Evolutionary conservation across 2,888 invertebrate genomes (phyloP).

Genomic region (Onchidella celtica): DNA sequence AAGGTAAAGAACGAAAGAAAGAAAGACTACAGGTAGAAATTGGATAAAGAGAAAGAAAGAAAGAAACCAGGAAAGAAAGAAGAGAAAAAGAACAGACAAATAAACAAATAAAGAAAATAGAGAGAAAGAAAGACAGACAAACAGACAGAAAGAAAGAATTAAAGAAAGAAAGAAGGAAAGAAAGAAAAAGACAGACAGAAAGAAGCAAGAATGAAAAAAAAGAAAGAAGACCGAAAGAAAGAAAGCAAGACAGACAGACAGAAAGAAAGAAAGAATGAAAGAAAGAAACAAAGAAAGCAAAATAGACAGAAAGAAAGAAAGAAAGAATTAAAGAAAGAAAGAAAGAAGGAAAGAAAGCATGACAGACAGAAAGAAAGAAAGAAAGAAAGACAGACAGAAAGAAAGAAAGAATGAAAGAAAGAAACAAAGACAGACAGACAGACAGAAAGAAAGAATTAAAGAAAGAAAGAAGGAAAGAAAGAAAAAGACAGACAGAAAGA

Average conservation of each 20-base stretch:
- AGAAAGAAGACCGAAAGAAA: background rate
- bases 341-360: no score
- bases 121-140: no score
- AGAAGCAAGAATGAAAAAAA: background rate
- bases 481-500: constrained; percentile 1
- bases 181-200: background rate
- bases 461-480: background rate
- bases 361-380: no score
- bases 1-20: background rate
- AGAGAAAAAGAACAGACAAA: no score
- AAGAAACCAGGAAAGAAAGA: background rate
- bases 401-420: no score
- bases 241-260: background rate
- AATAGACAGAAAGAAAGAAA: no score
- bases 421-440: no score
- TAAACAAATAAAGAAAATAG: no score
- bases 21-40: background rate
- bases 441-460: background rate
- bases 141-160: background rate
- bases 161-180: background rate
- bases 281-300: no score
- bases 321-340: no score
- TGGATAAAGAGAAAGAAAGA: background rate
- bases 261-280: background rate
- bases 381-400: no score